A percentile compares a stretch with the other conserved stretches of the same genome.
These are phyloP conservation scores for Hydrotaea cyrtoneurina DNA, from an alignment of 2,888 invertebrate genomes.

Conservation along the genomic window DNA sequence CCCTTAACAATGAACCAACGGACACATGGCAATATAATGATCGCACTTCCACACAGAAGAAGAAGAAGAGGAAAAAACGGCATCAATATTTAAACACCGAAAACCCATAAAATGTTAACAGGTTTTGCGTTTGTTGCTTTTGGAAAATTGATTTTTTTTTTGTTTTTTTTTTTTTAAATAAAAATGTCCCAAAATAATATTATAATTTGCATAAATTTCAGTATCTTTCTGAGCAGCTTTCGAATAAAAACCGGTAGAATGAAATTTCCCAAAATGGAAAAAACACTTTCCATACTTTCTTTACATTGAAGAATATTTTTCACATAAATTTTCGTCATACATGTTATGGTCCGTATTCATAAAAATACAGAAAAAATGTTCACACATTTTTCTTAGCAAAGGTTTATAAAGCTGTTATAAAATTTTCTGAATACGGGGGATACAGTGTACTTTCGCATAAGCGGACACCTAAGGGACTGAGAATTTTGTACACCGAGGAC, in stretches of 20 bases:
- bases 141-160: not conserved
- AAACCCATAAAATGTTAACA: too few relatives aligned
- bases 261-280: not conserved
- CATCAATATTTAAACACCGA: not conserved
- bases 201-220: not conserved
- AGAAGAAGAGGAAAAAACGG: too few relatives aligned
- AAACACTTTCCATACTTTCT: not conserved
- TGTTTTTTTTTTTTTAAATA: not conserved
- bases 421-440: too few relatives aligned
- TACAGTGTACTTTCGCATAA: too few relatives aligned
- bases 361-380: too few relatives aligned
- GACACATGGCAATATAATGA: not conserved
- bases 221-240: not conserved
- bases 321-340: too few relatives aligned
- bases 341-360: too few relatives aligned
- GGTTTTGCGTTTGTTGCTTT: too few relatives aligned
- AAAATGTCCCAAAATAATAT: conserved; percentile 1
- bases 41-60: not conserved
- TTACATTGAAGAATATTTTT: not conserved
- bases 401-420: too few relatives aligned
- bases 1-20: conserved; percentile 54
- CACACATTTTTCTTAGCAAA: too few relatives aligned
- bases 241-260: not conserved
- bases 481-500: too few relatives aligned
- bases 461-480: too few relatives aligned